Conservation (phyloP, 2,888 invertebrate species). For the Cryptus armator region DNA sequence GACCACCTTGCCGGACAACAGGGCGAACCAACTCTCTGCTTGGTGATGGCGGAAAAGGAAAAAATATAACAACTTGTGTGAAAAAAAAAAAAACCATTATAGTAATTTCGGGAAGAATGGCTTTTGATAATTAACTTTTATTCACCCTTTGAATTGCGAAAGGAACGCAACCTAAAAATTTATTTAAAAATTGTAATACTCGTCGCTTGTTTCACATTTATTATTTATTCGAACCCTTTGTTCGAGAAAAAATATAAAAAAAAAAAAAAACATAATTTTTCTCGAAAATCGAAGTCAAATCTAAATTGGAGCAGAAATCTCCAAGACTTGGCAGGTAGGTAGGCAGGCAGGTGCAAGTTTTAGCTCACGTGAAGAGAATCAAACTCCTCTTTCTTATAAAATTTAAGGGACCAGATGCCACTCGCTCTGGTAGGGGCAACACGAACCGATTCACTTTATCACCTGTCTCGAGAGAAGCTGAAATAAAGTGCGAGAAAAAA, state of each 20-base stretch:
- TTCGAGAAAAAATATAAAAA: too few species aligned
- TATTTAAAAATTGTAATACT: too few species aligned
- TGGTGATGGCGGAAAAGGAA: background rate
- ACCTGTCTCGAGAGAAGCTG: constrained; percentile 29
- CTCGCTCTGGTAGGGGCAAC: background rate
- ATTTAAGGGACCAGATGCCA: constrained; percentile 21
- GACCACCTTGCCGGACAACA: background rate
- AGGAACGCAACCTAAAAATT: background rate
- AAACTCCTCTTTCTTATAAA: background rate
- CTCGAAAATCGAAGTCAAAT: too few species aligned
- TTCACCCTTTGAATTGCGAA: background rate
- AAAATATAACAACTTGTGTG: background rate
- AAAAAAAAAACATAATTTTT: too few species aligned
- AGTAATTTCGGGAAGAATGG: background rate
- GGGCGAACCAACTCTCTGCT: constrained; percentile 11
- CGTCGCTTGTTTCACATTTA: too few species aligned
- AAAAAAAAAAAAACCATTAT: background rate
- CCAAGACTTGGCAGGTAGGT: too few species aligned
- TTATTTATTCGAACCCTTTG: too few species aligned
- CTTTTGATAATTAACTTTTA: background rate
- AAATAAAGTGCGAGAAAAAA: background rate
- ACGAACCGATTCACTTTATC: constrained; percentile 1
- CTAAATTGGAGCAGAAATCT: too few species aligned
- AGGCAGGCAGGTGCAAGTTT: too few species aligned
- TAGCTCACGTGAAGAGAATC: too few species aligned